A percentile compares a stretch with the other conserved stretches of the same genome.
Evolutionary conservation across 2,797 vertebrate genomes (phyloP).

Genomic region (Typhlichthys eigenmanni): DNA sequence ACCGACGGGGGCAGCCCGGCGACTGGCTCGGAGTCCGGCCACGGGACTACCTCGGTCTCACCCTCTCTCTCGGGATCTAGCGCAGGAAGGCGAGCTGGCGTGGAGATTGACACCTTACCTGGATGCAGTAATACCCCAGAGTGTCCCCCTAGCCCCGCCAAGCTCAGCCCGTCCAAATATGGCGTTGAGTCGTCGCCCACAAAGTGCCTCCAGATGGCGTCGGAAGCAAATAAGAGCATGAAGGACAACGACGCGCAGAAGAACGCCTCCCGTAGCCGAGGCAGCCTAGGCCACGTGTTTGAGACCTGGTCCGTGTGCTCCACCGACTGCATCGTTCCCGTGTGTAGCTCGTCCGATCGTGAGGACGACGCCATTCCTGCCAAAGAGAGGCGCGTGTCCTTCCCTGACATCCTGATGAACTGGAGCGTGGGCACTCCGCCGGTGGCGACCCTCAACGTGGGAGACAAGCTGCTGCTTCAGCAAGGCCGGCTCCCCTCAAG

Average conservation of each 20-base stretch:
- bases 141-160: not conserved
- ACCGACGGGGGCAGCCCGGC: conserved; percentile 7
- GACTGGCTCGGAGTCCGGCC: conserved; percentile 54
- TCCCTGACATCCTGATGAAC: conserved; percentile 52
- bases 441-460: not conserved
- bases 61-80: conserved; percentile 37
- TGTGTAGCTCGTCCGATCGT: conserved; percentile 50
- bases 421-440: conserved; percentile 25
- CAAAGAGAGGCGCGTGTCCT: conserved; percentile 39
- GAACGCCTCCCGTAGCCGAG: not conserved
- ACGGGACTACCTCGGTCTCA: conserved; percentile 39
- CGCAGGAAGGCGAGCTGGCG: conserved; percentile 18
- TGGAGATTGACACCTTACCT: not conserved
- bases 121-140: no score
- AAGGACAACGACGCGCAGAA: not conserved
- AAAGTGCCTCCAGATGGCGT: not conserved
- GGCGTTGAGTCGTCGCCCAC: not conserved
- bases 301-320: conserved; percentile 48
- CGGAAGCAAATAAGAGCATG: not conserved
- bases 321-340: conserved; percentile 32
- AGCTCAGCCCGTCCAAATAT: not conserved
- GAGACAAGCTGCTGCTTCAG: conserved; percentile 5
- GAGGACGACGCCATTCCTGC: conserved; percentile 20
- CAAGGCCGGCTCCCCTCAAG: not conserved
- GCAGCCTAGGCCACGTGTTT: conserved; percentile 1